Evolutionary conservation across 2,888 invertebrate species (phyloP), one percentile per base, ranked within the genome.

Genomic region (Lacanobia oleracea): DNA sequence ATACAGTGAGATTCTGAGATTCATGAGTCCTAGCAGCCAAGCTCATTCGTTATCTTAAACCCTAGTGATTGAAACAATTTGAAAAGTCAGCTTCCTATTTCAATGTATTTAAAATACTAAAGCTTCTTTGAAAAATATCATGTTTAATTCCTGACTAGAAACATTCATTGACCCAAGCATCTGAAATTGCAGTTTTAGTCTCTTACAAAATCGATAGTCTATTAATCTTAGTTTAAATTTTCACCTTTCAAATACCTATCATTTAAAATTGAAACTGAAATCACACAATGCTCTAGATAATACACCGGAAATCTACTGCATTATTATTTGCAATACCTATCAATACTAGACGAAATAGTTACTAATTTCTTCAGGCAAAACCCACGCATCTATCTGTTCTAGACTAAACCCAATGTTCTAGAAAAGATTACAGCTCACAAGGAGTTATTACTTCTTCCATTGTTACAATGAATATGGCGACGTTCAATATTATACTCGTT

Each of bases 391-490:
- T n/a, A n/a, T 56, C 37, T 63, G 21, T n/a, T 72, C 68, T 69
- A 73, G 53, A 74, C 64, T 66, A 48, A 43, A 80, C 21, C n/a
- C 23, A 68, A 78, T 68, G 63, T 60, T 59, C 50, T 61, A 37
- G 16, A 60, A 63, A 56, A 59, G 67, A 83, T 86, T 77, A 62
- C 40, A 40, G 60, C 50, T 69, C 33, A 18, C 40, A 33, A 62
- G 56, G 51, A 66, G 60, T 69, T 69, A 83, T 86, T 79, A 77
- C 66, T 16, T 57, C 12, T 83, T 66, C 68, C n/a, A 81, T 86
- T 83, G 81, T 83, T 66, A 73, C 59, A 68, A 66, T 63, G 64
- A 70, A 83, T 83, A 74, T 75, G 56, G 65, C 65, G n/a, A 56
- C 33, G 61, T 64, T 80, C 57, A 67, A 69, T 66, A 70, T 80